Percentiles rank a stretch among this genome's conserved stretches.
Evolutionary conservation across 2,797 vertebrate genomes (phyloP).

Genomic region (Alcedo atthis): DNA sequence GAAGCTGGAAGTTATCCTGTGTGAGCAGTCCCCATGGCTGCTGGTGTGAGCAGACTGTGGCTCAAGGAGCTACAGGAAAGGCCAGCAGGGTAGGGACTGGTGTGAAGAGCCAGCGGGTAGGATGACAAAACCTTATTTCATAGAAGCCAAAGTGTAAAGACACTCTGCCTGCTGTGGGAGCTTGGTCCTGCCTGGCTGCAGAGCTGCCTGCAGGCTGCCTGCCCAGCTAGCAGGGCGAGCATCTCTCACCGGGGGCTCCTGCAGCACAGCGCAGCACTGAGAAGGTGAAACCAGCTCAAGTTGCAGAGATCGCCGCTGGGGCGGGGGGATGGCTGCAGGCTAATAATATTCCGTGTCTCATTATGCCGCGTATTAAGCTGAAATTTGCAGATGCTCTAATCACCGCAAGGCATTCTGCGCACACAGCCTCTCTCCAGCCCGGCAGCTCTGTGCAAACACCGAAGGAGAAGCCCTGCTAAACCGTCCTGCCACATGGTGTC

Average conservation of each 20-base stretch:
- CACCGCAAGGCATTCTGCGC: conserved; percentile 22
- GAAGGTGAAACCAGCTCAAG: conserved; percentile 19
- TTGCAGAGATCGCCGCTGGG: conserved; percentile 24
- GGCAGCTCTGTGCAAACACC: conserved; percentile 47
- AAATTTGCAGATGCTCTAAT: conserved; percentile 64
- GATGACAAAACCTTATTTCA: neutral
- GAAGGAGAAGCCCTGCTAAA: conserved; percentile 52
- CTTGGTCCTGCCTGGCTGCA: neutral
- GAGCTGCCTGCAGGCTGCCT: conserved; percentile 21
- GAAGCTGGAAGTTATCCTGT: neutral
- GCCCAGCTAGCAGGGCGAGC: neutral
- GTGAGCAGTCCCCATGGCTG: accelerated
- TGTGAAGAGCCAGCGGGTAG: neutral
- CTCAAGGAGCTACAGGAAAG: accelerated
- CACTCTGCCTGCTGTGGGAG: neutral
- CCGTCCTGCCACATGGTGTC: conserved; percentile 55
- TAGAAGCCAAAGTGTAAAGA: neutral
- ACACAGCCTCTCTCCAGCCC: conserved; percentile 38
- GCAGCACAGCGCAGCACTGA: neutral
- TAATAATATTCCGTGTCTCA: conserved; percentile 61
- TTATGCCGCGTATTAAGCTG: conserved; percentile 62
- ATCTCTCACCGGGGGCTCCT: neutral
- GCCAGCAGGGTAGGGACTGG: neutral
- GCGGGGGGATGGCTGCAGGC: conserved; percentile 58
- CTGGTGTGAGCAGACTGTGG: accelerated